A percentile compares a stretch with the other conserved stretches of the same genome.
phyloP scores from a whole-genome alignment of 2,888 invertebrate genomes.

The Heliconius aoede region DNA sequence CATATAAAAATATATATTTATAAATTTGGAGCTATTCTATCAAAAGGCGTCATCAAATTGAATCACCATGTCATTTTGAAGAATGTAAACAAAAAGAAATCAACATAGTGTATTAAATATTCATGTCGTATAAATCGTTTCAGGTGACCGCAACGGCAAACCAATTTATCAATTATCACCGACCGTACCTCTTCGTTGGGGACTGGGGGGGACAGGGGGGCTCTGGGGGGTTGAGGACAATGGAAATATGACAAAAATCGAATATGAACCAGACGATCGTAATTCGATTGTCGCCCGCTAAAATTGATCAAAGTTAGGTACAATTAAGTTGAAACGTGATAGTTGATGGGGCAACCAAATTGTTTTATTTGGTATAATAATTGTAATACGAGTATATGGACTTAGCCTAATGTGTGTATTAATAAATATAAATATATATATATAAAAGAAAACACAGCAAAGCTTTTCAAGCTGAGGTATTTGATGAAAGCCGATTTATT shows the following conservation, averaged over 20 bases:
- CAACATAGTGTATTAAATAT: constrained; percentile 14
- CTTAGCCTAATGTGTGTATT: too few species aligned
- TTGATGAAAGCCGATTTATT: too few species aligned
- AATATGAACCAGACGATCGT: constrained; percentile 74
- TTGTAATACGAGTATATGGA: too few species aligned
- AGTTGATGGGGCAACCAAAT: constrained; percentile 76
- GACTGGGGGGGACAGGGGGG: too few species aligned
- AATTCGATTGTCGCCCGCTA: constrained; percentile 80
- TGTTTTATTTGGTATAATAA: too few species aligned
- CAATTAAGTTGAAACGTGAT: constrained; percentile 82
- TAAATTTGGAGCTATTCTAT: not conserved
- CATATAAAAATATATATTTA: not conserved
- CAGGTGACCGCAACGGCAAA: constrained; percentile 78
- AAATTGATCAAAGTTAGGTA: constrained; percentile 76
- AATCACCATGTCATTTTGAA: not conserved
- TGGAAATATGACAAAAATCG: constrained; percentile 78
- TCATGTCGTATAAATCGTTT: constrained; percentile 43
- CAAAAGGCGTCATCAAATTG: not conserved
- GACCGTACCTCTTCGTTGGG: constrained; percentile 68
- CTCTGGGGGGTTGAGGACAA: constrained; percentile 54
- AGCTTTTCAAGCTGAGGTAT: too few species aligned
- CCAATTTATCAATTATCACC: constrained; percentile 79
- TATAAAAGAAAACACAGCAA: too few species aligned
- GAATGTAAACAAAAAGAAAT: constrained; percentile 5
- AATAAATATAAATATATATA: too few species aligned